These are phyloP conservation scores for Chinchilla lanigera DNA, from an alignment of 2,113 vertebrate genomes.

Conservation along the genomic window DNA sequence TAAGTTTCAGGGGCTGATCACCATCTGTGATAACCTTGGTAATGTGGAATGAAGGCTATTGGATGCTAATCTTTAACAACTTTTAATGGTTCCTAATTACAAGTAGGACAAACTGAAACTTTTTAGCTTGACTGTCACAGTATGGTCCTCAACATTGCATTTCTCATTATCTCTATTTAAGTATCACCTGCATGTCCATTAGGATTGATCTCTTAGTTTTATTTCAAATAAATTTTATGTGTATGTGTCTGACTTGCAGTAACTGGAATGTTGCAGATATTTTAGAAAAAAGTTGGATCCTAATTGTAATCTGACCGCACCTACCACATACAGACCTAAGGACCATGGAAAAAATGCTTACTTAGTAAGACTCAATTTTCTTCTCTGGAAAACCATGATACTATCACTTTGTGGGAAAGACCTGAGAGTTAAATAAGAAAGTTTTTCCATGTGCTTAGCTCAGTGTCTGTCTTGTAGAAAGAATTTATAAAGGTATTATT, in stretches of 20 bases:
- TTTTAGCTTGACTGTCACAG: background rate
- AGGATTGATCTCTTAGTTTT: background rate
- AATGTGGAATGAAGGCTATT: background rate
- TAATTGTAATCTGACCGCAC: background rate
- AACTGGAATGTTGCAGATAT: background rate
- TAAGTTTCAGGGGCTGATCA: background rate
- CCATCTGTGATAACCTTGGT: background rate
- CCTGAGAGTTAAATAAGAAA: background rate
- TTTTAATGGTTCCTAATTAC: background rate
- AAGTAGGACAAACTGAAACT: background rate
- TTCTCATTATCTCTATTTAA: background rate
- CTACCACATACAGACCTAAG: background rate
- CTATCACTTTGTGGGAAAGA: background rate
- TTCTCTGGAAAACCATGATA: background rate
- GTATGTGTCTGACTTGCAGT: background rate
- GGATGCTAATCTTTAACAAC: background rate
- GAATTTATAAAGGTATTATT: background rate
- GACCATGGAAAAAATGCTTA: background rate
- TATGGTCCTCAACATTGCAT: background rate
- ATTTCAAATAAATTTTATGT: background rate
- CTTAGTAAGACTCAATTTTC: background rate
- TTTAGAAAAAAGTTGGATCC: slow-evolving; percentile 48
- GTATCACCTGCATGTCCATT: background rate
- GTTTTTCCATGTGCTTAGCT: background rate
- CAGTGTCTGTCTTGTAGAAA: background rate